A percentile compares a stretch with the other conserved stretches of the same genome.
Conservation (phyloP, 2,888 invertebrate species). For the Nomada fabriciana region DNA sequence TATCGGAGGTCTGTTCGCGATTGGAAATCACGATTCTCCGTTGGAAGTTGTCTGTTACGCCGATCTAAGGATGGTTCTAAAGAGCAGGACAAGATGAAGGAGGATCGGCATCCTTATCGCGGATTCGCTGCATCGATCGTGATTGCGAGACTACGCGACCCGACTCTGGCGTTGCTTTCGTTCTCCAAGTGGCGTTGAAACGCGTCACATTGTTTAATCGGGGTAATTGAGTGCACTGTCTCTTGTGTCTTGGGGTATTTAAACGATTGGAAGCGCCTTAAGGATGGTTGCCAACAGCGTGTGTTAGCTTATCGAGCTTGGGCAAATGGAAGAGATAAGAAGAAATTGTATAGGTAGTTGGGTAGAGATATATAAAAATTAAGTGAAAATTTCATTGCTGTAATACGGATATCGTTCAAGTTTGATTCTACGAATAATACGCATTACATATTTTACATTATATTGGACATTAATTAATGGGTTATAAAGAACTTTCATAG, state of each 20-base stretch:
- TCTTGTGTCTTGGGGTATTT: background rate
- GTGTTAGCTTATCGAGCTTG: background rate
- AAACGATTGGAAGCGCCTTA: background rate
- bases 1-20: background rate
- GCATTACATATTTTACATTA: no score
- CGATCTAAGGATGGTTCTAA: slow-evolving; percentile 24
- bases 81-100: slow-evolving; percentile 2
- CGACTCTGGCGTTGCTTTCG: slow-evolving; percentile 27
- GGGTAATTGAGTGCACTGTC: slow-evolving; percentile 3
- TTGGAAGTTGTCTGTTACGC: background rate
- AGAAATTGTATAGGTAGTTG: no score
- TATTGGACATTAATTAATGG: no score
- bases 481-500: background rate
- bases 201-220: slow-evolving; percentile 14
- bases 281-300: background rate
- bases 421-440: no score
- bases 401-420: no score
- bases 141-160: slow-evolving; percentile 32
- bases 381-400: no score
- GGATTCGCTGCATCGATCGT: slow-evolving; percentile 33
- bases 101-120: slow-evolving; percentile 26
- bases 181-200: slow-evolving; percentile 1
- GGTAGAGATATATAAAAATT: no score
- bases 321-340: background rate
- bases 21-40: slow-evolving; percentile 24